Percentiles rank a stretch among this genome's conserved stretches.
phyloP scores from a whole-genome alignment of 2,888 invertebrate genomes.

The Helleia helle region DNA sequence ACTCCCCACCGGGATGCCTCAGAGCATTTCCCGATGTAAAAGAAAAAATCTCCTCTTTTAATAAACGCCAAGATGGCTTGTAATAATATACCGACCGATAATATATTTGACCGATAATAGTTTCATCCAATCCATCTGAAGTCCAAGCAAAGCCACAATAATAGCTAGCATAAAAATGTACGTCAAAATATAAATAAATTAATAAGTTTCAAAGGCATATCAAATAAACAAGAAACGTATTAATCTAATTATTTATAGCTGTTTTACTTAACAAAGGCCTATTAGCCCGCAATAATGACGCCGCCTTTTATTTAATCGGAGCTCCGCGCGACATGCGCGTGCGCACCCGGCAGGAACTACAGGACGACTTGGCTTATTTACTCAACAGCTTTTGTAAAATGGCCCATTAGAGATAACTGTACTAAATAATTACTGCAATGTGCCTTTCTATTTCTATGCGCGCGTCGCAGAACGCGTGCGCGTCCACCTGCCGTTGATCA shows the following conservation, averaged over 20 bases:
- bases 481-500: slow-evolving; percentile 67
- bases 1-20: too few species aligned
- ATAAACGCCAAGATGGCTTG: too few species aligned
- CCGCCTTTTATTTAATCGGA: slow-evolving; percentile 10
- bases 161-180: too few species aligned
- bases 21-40: too few species aligned
- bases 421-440: slow-evolving; percentile 74
- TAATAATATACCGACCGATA: too few species aligned
- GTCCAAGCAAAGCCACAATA: too few species aligned
- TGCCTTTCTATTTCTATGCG: slow-evolving; percentile 72
- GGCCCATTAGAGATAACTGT: slow-evolving; percentile 72
- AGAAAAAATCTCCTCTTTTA: too few species aligned
- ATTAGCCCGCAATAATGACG: slow-evolving; percentile 21
- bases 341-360: slow-evolving; percentile 56
- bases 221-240: neutral
- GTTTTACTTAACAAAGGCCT: slow-evolving; percentile 18
- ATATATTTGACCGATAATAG: too few species aligned
- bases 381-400: slow-evolving; percentile 72
- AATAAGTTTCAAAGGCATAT: too few species aligned
- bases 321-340: slow-evolving; percentile 12
- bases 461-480: slow-evolving; percentile 48
- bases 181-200: too few species aligned
- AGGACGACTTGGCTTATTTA: slow-evolving; percentile 68
- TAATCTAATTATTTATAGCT: neutral
- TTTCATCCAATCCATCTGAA: too few species aligned